Evolutionary conservation across 2,888 invertebrate genomes (phyloP).

Genomic region (Xylophagus ater): DNA sequence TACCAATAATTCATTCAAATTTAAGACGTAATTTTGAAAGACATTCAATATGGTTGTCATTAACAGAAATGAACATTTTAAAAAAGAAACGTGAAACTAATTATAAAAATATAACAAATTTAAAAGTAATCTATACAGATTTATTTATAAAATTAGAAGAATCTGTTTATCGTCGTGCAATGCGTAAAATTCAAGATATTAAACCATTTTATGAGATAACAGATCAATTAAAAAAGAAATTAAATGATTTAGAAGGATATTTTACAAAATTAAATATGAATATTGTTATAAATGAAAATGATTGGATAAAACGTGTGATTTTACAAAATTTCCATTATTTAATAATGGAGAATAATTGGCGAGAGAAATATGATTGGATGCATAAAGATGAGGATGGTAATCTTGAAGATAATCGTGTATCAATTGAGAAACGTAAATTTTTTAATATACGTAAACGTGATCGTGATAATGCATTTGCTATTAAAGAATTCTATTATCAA

Average conservation of each 20-base stretch:
- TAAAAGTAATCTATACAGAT: constrained; percentile 26
- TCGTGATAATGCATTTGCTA: constrained; percentile 34
- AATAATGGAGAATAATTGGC: constrained; percentile 34
- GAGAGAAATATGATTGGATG: constrained; percentile 34
- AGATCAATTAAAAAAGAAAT: constrained; percentile 26
- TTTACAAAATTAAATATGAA: constrained; percentile 32
- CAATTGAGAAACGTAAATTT: constrained; percentile 16
- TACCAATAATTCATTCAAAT: constrained; percentile 28
- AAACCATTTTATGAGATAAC: constrained; percentile 32
- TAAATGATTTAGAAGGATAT: constrained; percentile 24
- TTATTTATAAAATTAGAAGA: constrained; percentile 36
- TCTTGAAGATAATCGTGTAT: constrained; percentile 26
- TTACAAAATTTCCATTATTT: constrained; percentile 37
- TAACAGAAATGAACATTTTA: constrained; percentile 28
- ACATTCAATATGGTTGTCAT: constrained; percentile 22
- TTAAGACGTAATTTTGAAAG: constrained; percentile 32
- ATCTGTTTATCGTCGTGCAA: constrained; percentile 30
- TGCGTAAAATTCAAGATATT: constrained; percentile 19
- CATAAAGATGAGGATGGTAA: constrained; percentile 23
- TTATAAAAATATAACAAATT: constrained; percentile 27
- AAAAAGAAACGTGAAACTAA: constrained; percentile 31
- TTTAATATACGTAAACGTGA: constrained; percentile 27
- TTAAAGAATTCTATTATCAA: constrained; percentile 33
- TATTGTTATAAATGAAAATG: constrained; percentile 34
- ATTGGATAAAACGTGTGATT: constrained; percentile 33